Evolutionary conservation across 2,888 invertebrate genomes (phyloP), one percentile per base, ranked within the genome.

Genomic region (Octodonta nipae): DNA sequence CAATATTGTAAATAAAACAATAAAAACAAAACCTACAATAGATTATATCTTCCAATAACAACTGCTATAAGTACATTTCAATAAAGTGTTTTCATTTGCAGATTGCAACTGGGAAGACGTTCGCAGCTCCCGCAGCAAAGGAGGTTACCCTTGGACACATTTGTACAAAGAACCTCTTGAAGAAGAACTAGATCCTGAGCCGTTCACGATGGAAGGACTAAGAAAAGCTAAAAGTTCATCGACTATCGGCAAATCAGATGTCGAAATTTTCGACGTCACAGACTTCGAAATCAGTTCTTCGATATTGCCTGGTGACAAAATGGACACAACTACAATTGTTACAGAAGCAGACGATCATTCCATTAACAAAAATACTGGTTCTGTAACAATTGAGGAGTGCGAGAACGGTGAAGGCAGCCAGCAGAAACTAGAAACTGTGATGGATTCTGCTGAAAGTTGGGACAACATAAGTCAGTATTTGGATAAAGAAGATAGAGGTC

Each of bases 131-230:
- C 74, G 75, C 60, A 68, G 71, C 49, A 68, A 71, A 54, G 84
- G 84, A 41, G 75, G 75, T 27, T 84, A 84, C 54, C 84, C 84
- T 45, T 84, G 83, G 81, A 83, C 84, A 8, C 74, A 82, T 59
- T 61, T 84, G 14, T 67, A 77, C 49, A 82, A 82, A 56, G 69
- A 58, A 59, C 70, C 57, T 54, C 71, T 44, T 56, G 45, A 52
- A 50, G 54, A 53, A 30, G 47, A 53, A 22, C 55, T 64, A 16
- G 66, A 68, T 47, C 53, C 65, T 13, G 51, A 54, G 36, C 44
- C 50, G 16, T 56, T 48, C 37, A 54, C 44, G 17, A 58, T 58
- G 56, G 57, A 56, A 14, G 47, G 50, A 13, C 44, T 52, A 27
- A 47, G 51, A 32, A 42, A 47, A 35, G 48, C 38, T 24, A 49